These are phyloP conservation scores for Dunckerocampus dactyliophorus DNA, from an alignment of 2,113 vertebrate genomes.

Conservation along the genomic window DNA sequence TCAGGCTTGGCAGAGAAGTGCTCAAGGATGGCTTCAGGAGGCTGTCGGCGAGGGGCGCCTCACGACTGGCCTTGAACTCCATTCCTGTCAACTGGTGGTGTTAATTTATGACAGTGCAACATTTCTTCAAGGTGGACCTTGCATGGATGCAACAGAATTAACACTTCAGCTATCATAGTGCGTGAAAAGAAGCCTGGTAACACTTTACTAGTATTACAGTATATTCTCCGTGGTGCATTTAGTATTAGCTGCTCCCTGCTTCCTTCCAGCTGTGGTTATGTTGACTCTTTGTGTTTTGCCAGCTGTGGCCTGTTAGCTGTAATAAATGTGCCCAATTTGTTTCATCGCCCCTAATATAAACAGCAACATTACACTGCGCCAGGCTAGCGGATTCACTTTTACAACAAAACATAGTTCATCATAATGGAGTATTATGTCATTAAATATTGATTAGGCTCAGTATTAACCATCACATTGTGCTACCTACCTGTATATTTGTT, in stretches of 20 bases:
- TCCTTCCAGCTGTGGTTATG: slow-evolving; percentile 40
- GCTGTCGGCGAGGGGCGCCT: not conserved
- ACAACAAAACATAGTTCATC: no score
- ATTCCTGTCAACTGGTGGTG: not conserved
- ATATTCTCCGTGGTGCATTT: not conserved
- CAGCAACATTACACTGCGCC: not conserved
- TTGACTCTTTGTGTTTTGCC: slow-evolving; percentile 39
- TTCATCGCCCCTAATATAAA: not conserved
- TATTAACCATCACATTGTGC: no score
- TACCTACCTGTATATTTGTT: no score
- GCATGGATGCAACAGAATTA: not conserved
- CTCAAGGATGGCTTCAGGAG: not conserved
- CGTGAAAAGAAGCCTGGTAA: not conserved
- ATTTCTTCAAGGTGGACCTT: not conserved
- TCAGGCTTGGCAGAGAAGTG: not conserved
- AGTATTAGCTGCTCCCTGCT: slow-evolving; percentile 6
- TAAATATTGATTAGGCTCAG: no score
- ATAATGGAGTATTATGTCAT: no score
- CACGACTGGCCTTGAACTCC: not conserved
- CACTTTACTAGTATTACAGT: not conserved
- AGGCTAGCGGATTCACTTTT: no score
- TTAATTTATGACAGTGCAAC: not conserved
- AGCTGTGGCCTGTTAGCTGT: slow-evolving; percentile 25
- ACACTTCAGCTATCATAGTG: no score
- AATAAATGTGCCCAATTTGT: slow-evolving; percentile 7